Base-by-base conservation (phyloP, 2,113 vertebrate species). In the Grammomys surdaster region DNA sequence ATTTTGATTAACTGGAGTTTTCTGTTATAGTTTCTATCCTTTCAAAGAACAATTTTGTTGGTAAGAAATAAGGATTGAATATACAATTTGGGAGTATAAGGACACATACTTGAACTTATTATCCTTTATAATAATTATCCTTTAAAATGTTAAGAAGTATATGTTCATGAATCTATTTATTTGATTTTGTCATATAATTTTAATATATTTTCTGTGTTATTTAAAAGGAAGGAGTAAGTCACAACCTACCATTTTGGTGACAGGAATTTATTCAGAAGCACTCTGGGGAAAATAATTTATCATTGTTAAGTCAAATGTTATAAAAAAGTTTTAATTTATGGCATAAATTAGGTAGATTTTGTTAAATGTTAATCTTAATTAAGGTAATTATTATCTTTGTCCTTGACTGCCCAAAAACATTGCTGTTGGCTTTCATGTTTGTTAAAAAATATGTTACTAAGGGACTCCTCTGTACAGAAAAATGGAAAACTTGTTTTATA, bases 311-410 rank as follows among this genome's bases (percentile, higher is more conserved):
- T 26, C 31, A 84, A 31, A 75, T 95, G 78, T 28, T n/a, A 67
- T 36, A 80, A 75, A 65, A 56, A 48, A 48, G 40, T 12, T 86
- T 67, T 85, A 92, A 19, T 84, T 87, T 60, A 63, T 11, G 7
- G n/a, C 76, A 87, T 97, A 84, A 97, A 95, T 82, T 58, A 97
- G 0, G 2, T 6, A 0, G 5, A 77, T 93, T 94, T 93, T 69
- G 10, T 67, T 78, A 96, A 80, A 88, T 12, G 20, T 72, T 93
- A 60, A 56, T 93, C 7, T 95, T 97, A 96, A 93, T 92, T 88
- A 40, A 48, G 40, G 70, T 95, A 17, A 46, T 93, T 5, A 13
- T 48, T 63, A 63, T 3, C 4, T 86, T 76, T 95, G 36, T 51
- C 63, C 28, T 96, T 86, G 89, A 77, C 5, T 28, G 12, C 0